Base-by-base conservation (phyloP, 1,140 invertebrate genomes). In the Bombus cullumanus region DNA sequence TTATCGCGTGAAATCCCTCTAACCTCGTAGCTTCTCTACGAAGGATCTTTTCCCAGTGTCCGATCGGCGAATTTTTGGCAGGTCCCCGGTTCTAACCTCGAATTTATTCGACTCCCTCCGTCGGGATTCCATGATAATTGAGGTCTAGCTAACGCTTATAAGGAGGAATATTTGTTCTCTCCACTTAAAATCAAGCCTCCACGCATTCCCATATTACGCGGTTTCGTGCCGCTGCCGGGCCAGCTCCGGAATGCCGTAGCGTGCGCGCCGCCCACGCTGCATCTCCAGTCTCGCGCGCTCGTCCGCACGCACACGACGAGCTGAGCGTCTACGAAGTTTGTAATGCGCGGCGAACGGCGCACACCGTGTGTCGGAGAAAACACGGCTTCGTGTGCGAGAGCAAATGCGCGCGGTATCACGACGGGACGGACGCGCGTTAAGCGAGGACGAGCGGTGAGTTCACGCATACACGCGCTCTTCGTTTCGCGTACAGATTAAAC, bases 401-500 rank as follows among this genome's bases (percentile, higher is more conserved):
- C 12, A 73, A 62, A 83, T 28, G 59, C 57, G 69, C 64, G 81
- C 53, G 34, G 57, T n/a, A 13, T 37, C 39, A 74, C 31, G 39
- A 66, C 39, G 41, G 71, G 64, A 57, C 41, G 62, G 43, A 37
- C 68, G 68, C 74, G 75, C 74, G 62, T 72, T 53, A 62, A 76
- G 76, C 68, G 41, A 59, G 62, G 59, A 66, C 77, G 31, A 59
- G 53, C 68, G 59, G 68, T 39, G 53, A 53, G 74, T 90, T 92
- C 93, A 93, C 93, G 93, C 93, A 94, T 92, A 94, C 91, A 91
- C 92, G 90, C 88, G 82, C n/a, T 43, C 37, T 31, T 75, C 22
- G 62, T 66, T 37, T 68, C 74, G 34, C 66, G 84, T 85, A 91
- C 93, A 95, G 94, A 95, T 95, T 95, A 94, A 94, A 95, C 94